Base-by-base conservation (phyloP, 1,140 invertebrate species). In the Drosophila auraria region DNA sequence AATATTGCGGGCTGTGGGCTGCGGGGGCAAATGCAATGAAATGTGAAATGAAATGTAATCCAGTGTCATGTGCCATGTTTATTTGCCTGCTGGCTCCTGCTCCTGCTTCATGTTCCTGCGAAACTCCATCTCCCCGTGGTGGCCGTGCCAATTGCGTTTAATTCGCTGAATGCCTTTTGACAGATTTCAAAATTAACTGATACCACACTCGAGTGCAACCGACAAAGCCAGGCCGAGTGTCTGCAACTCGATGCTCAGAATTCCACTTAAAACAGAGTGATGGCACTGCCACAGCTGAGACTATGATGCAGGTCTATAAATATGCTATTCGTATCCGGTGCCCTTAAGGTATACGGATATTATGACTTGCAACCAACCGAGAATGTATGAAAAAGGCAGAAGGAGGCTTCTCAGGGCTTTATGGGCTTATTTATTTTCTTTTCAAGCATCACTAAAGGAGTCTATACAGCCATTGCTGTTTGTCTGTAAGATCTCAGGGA, bases 141-240 rank as follows among this genome's bases (percentile, higher is more conserved):
- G 53, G 69, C 72, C 68, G 61, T 77, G 86, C 74, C 86, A 90
- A 89, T 90, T 89, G 86, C 78, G 86, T 86, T 89, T 89, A 90
- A 89, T 89, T 90, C 78, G 86, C 70, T 80, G 82, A 89, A 89
- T 89, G 86, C 86, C 53, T 90, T 89, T 90, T 89, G 86, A 89
- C 86, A 89, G 86, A 89, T 90, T 86, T 73, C 86, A 89, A 90
- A 89, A 89, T 89, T 89, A 90, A 86, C 82, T 90, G 86, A 81
- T 77, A 56, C 66, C 86, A 86, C 86, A 77, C 86, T 81, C 73
- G 86, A 89, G 69, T 90, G 84, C 78, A 66, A 63, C 56, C 54
- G 27, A 25, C 81, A 72, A 69, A 78, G 71, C 71, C 61, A 30
- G 44, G 44, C 44, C 20, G 69, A 68, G 77, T 83, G 49, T 63